Evolutionary conservation across 1,140 invertebrate species (phyloP), one percentile per base, ranked within the genome.

Genomic region (Papilio polyxenes): DNA sequence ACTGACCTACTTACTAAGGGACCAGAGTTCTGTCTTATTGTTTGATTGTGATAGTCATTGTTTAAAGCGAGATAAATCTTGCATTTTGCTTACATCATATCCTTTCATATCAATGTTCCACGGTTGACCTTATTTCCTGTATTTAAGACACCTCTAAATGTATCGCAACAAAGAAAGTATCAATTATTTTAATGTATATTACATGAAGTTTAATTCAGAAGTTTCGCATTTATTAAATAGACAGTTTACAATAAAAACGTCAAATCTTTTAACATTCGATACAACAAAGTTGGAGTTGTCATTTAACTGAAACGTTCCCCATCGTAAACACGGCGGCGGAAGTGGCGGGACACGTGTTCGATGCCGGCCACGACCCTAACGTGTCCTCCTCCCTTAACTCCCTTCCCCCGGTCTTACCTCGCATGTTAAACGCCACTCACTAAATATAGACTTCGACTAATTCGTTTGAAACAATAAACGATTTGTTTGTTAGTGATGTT

Each of bases 321-420:
- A 40, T 51, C 77, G 82, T 86, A 87, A 88, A 88, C 87, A 85
- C 53, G 78, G 82, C 75, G 77, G 80, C 84, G 84, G 84, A 84
- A 85, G 79, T 83, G 83, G 82, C 78, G 77, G 84, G 81, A 83
- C 87, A 88, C 87, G 86, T 88, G 87, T 87, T 87, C 80, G 77
- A 80, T 82, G 82, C 82, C 83, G 75, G 77, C 76, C 83, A 77
- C 49, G 75, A 77, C 84, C 82, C 84, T 82, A 85, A 44, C 75
- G 82, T 83, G 82, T 84, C 87, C 85, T 83, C 48, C 79, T 80
- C 80, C 81, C 83, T n/a, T 20, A 59, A 59, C 82, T 56, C 77
- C 10, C 65, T 23, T 82, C 77, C 82, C 83, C 85, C 56, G 76
- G 81, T 76, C 81, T 84, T 85, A 83, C 83, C 56, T 59, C 23